Percentiles rank a stretch among this genome's conserved stretches.
phyloP scores from a whole-genome alignment of 2,888 invertebrate species.

The Ennomos quercinarius region DNA sequence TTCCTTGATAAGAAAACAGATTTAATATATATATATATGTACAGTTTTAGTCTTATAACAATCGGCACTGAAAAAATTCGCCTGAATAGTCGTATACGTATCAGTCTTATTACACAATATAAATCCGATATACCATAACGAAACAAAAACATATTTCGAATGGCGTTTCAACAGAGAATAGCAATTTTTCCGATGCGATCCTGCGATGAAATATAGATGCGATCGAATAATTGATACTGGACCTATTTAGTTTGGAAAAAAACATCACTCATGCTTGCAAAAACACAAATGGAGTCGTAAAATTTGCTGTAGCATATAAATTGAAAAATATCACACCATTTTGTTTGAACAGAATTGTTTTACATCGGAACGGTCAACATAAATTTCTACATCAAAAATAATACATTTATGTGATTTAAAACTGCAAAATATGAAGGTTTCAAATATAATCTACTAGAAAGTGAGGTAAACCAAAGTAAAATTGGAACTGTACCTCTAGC shows the following conservation, averaged over 20 bases:
- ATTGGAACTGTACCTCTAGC: no score
- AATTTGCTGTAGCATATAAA: conserved; percentile 26
- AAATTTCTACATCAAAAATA: not conserved
- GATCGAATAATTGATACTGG: conserved; percentile 22
- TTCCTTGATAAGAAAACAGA: no score
- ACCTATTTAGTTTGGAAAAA: conserved; percentile 18
- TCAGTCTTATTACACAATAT: not conserved
- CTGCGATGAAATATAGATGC: no score
- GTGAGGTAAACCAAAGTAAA: no score
- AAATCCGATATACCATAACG: not conserved
- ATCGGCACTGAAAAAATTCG: no score
- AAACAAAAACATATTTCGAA: not conserved
- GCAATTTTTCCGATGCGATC: conserved; percentile 20
- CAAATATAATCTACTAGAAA: no score
- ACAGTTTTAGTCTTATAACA: no score
- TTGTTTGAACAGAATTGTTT: conserved; percentile 19
- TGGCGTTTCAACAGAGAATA: not conserved
- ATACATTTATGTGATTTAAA: no score
- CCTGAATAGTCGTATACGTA: no score
- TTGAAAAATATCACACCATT: conserved; percentile 17
- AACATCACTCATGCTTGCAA: conserved; percentile 18
- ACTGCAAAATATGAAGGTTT: no score
- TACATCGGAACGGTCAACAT: conserved; percentile 16
- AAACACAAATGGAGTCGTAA: conserved; percentile 25
- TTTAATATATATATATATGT: no score